These are phyloP conservation scores for Procavia capensis DNA, from an alignment of 2,113 vertebrate species.

Conservation along the genomic window DNA sequence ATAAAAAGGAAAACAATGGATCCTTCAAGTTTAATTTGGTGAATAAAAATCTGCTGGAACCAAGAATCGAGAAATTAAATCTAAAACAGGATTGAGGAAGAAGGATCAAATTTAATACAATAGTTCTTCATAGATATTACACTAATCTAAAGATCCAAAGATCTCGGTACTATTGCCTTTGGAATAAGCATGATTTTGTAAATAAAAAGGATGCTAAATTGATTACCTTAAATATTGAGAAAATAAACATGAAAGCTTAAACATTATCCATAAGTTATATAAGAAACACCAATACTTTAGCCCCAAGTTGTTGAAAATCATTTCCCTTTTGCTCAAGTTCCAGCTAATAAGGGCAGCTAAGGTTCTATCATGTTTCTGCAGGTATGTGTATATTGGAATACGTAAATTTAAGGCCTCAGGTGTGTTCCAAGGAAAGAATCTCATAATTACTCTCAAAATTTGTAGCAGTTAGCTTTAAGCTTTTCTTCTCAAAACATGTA, in stretches of 20 bases:
- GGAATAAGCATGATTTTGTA: neutral
- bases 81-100: neutral
- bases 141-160: neutral
- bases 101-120: slow-evolving; percentile 42
- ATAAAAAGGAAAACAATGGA: neutral
- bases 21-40: neutral
- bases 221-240: neutral
- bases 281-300: neutral
- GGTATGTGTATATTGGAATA: neutral
- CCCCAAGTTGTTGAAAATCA: neutral
- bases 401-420: neutral
- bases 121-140: slow-evolving; percentile 27
- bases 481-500: neutral
- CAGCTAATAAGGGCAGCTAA: neutral
- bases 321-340: neutral
- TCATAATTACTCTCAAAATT: neutral
- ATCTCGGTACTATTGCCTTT: slow-evolving; percentile 1
- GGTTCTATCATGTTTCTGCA: neutral
- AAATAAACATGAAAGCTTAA: slow-evolving; percentile 47
- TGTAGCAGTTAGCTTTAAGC: neutral
- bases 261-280: neutral
- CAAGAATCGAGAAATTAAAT: neutral
- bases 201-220: neutral
- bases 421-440: neutral
- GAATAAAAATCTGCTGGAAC: neutral